Evolutionary conservation across 2,797 vertebrate genomes (phyloP).

Genomic region (Leuciscus waleckii): DNA sequence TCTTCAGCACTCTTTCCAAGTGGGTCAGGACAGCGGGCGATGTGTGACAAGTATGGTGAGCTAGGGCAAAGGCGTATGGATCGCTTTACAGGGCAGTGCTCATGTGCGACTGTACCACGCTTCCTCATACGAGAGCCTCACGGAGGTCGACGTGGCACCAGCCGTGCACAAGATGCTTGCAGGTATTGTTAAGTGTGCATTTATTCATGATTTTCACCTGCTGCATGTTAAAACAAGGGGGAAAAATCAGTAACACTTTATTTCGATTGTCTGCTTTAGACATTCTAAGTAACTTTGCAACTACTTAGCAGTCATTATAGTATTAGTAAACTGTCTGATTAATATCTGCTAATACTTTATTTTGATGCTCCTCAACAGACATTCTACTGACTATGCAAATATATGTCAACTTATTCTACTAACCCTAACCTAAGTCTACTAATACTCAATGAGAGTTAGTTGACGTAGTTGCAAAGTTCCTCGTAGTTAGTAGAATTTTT

Average conservation of each 20-base stretch:
- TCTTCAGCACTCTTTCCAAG: slow-evolving; percentile 88
- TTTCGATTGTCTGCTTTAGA: not conserved
- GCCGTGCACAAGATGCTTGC: slow-evolving; percentile 99
- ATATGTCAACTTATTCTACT: not conserved
- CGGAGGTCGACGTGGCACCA: slow-evolving; percentile 93
- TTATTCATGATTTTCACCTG: not conserved
- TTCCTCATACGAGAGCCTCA: slow-evolving; percentile 90
- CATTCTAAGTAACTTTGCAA: not conserved
- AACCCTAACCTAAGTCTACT: not conserved
- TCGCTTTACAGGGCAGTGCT: slow-evolving; percentile 92
- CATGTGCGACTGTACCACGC: slow-evolving; percentile 93
- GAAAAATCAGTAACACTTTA: not conserved
- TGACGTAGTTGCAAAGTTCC: not conserved
- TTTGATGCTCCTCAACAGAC: not conserved
- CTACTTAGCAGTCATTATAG: not conserved
- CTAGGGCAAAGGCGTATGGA: slow-evolving; percentile 90
- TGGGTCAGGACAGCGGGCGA: slow-evolving; percentile 90
- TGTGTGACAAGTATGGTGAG: slow-evolving; percentile 94
- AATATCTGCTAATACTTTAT: not conserved
- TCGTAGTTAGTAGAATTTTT: not conserved
- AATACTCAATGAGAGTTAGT: not conserved
- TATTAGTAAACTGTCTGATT: not conserved
- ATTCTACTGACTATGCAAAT: not conserved
- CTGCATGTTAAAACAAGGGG: not conserved
- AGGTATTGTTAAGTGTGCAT: slow-evolving; percentile 73